phyloP scores from a whole-genome alignment of 2,888 invertebrate genomes.

The Nasonovia ribisnigri region DNA sequence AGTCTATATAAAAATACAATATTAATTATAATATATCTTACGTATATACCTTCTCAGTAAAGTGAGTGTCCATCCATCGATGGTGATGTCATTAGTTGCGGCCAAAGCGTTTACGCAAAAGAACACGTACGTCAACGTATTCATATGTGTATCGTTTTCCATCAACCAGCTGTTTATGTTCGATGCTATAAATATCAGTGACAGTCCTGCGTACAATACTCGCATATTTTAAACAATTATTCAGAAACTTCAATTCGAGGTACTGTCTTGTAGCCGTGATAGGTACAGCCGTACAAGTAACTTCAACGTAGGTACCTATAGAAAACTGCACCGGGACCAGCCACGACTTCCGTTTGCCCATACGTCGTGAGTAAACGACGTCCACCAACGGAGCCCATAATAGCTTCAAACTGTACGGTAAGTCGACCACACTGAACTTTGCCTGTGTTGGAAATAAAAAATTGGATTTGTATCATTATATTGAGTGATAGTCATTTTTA shows the following conservation, averaged over 20 bases:
- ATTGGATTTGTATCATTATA: background rate
- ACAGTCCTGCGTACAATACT: conserved; percentile 64
- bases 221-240: background rate
- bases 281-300: too few relatives aligned
- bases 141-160: conserved; percentile 26
- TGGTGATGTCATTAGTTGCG: conserved; percentile 99
- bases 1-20: too few relatives aligned
- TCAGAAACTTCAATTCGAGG: background rate
- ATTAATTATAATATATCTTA: background rate
- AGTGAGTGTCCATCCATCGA: conserved; percentile 99
- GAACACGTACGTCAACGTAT: conserved; percentile 85
- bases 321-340: conserved; percentile 94
- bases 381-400: conserved; percentile 99
- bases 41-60: conserved; percentile 88
- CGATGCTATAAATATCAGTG: conserved; percentile 86
- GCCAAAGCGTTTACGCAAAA: conserved; percentile 94
- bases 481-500: background rate
- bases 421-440: conserved; percentile 93
- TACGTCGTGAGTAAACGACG: conserved; percentile 83
- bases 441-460: conserved; percentile 73
- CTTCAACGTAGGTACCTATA: conserved; percentile 77
- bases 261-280: background rate
- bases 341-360: conserved; percentile 96
- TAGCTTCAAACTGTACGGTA: conserved; percentile 93
- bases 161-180: conserved; percentile 83